Base-by-base conservation (phyloP, 2,888 invertebrate genomes). In the Linnaemya vulpina region DNA sequence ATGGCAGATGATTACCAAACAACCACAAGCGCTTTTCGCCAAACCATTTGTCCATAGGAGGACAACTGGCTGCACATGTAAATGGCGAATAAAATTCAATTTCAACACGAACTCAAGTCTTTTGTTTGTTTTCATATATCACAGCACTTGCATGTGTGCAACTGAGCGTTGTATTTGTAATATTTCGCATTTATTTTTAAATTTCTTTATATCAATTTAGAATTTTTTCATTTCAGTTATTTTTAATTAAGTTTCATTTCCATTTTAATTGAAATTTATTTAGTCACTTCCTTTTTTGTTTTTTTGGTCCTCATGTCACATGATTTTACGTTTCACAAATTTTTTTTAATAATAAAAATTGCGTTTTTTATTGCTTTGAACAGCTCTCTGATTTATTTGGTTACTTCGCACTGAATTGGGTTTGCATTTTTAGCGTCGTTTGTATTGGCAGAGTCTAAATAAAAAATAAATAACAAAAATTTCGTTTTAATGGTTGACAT, bases 11-110 rank as follows among this genome's bases (percentile, higher is more conserved):
- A 94, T 96, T 96, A 92, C 97, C 97, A 93, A 97, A 96, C 93
- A 97, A 95, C 97, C 97, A 97, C 93, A 97, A 94, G 94, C 96
- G 96, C 93, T 96, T 96, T 94, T 97, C 97, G 94, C 96, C 96
- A 93, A 97, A 96, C 97, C 97, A 97, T 97, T 95, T 96, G 96
- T 97, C 97, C 97, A 97, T 97, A 93, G 90, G 67, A 76, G 86
- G 86, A 83, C 83, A 86, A 76, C 80, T 73, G 86, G 76, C 13
- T n/a, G 1, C 40, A 46, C 25, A 68, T 46, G 58, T 17, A 43
- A 63, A 46, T 65, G 30, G 46, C 51, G 25, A 30, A 68, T 62
- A 43, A 30, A 62, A 40, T 62, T 62, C 1, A 62, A 62, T 38
- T 43, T 65, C 43, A 20, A 15, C 17, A 43, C 10, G 3, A 40